Base-by-base conservation (phyloP, 2,797 vertebrate genomes). In the Gallinago stenura region DNA sequence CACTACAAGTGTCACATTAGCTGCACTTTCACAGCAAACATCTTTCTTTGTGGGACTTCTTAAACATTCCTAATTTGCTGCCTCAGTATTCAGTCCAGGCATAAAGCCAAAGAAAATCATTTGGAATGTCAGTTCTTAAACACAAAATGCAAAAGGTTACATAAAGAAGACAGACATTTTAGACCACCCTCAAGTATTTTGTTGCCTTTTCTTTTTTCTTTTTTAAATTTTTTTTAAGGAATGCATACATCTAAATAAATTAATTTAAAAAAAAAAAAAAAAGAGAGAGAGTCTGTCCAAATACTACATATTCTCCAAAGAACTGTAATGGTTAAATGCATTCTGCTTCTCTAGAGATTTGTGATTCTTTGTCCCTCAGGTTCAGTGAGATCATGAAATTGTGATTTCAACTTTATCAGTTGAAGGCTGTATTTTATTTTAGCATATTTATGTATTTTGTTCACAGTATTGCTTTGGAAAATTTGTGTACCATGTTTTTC, bases 41-140 rank as follows among this genome's bases (percentile, higher is more conserved):
- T 97, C 98, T 98, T 97, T 97, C 97, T 97, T 97, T 96, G 95
- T 97, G 97, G 95, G 97, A 97, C 83, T 93, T 97, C 96, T 98
- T 98, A 98, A 97, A 97, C 98, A 97, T 97, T 98, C 97, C 96
- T 97, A 98, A 98, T 98, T 98, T 97, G 97, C 97, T 97, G 97
- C 97, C 97, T 98, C 96, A 97, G 97, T 98, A 98, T 98, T 97
- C 90, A 97, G 96, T 94, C 97, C 94, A 98, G 98, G 98, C 98
- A 80, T 7, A 70, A 91, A 60, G 98, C 98, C 98, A 98, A 99
- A 93, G 97, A 97, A 98, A 98, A 98, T 97, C 78, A 97, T 96
- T 96, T 85, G 90, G 94, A 97, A 98, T 97, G 97, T 98, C 98
- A 98, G 96, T 97, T 98, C 98, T 98, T 98, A 97, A 98, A 98